Evolutionary conservation across 2,888 invertebrate genomes (phyloP), one percentile per base, ranked within the genome.

Genomic region (Campopleginae sp.): DNA sequence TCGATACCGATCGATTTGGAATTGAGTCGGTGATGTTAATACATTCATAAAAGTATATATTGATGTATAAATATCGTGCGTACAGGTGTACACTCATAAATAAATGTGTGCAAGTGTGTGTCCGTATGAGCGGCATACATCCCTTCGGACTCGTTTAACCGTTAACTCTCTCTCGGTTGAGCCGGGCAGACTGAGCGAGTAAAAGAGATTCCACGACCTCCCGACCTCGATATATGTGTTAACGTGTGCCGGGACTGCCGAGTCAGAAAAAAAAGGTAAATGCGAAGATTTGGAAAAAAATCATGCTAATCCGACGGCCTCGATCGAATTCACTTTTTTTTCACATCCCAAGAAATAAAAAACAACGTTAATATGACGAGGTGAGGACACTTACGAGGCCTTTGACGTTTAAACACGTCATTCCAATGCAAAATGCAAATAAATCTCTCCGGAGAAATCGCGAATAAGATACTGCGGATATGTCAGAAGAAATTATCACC

Each of bases 91-190:
- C 33, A 44, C 23, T 46, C 76, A 70, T 76, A 51, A 23, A 58
- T 27, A 48, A 70, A 58, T 61, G 23, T 44, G 14, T 58, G 61
- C 54, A 75, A 79, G 54, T 78, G 61, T 44, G 65, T 68, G 66
- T 58, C 27, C 33, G 33, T 61, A n/a, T 48, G 42, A 19, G 19
- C 71, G 76, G 71, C 77, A 76, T 80, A 76, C 84, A 81, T 84
- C 80, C 81, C 86, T 81, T 86, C 80, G 81, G 87, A 79, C 82
- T 87, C 87, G 84, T 87, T 88, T 85, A 84, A 90, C 89, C 88
- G 89, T 89, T 89, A 89, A 86, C 86, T 87, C 86, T 84, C 80
- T 87, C 85, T 81, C 80, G 48, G 72, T 74, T 75, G 76, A 82
- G 80, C 61, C 58, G 58, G 42, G 79, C 79, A 65, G 82, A 80